phyloP scores from a whole-genome alignment of 2,888 invertebrate species.

The Apotomis betuletana region DNA sequence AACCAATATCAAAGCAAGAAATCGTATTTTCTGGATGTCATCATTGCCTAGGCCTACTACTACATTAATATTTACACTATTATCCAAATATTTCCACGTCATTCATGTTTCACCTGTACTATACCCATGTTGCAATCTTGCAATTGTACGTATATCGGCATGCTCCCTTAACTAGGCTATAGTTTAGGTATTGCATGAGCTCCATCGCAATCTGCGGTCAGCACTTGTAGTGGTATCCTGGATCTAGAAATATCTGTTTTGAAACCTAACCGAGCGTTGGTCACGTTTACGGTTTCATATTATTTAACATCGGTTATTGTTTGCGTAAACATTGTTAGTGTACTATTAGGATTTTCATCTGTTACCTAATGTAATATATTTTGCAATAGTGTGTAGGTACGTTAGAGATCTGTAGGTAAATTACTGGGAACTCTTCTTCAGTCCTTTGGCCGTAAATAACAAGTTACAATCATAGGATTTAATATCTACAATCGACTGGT shows the following conservation, averaged over 20 bases:
- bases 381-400: too few species aligned
- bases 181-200: conserved; percentile 34
- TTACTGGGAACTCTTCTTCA: too few species aligned
- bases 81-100: too few species aligned
- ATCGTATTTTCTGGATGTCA: too few species aligned
- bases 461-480: too few species aligned
- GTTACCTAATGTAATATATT: not conserved
- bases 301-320: conserved; percentile 56
- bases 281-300: conserved; percentile 62
- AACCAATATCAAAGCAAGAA: too few species aligned
- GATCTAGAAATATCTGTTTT: conserved; percentile 75
- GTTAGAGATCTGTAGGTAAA: too few species aligned
- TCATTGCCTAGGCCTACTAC: too few species aligned
- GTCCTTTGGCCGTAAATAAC: too few species aligned
- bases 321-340: conserved; percentile 46
- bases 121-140: conserved; percentile 21
- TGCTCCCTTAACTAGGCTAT: conserved; percentile 11
- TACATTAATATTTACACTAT: too few species aligned
- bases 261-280: conserved; percentile 63
- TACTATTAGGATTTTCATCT: not conserved
- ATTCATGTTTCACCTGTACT: not conserved
- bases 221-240: conserved; percentile 56
- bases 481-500: too few species aligned
- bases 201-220: conserved; percentile 55
- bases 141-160: conserved; percentile 7